Conservation (phyloP, 2,797 vertebrate genomes). For the Gymnothorax reevesii region DNA sequence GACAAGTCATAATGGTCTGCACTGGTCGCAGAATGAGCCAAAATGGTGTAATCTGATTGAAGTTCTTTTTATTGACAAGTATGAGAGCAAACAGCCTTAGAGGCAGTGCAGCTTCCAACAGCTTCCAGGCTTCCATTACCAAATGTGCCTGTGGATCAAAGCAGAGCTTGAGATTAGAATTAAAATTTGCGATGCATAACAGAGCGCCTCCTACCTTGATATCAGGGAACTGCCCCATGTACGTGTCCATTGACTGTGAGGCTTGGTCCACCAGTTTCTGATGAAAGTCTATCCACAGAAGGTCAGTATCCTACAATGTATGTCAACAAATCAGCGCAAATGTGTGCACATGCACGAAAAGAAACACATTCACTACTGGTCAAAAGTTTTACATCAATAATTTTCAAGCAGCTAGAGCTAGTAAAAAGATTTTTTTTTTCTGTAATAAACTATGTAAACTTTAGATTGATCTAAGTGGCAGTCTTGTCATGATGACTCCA, state of each 20-base stretch:
- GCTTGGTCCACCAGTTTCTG: slow-evolving; percentile 89
- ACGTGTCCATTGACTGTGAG: slow-evolving; percentile 82
- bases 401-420: too few species aligned
- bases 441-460: too few species aligned
- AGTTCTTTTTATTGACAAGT: too few species aligned
- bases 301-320: slow-evolving; percentile 84
- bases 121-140: too few species aligned
- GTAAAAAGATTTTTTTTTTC: too few species aligned
- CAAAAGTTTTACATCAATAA: not conserved
- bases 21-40: too few species aligned
- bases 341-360: not conserved
- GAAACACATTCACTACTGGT: not conserved
- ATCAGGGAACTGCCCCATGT: slow-evolving; percentile 91
- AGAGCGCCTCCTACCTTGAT: slow-evolving; percentile 79
- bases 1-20: too few species aligned
- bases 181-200: not conserved
- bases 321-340: slow-evolving; percentile 8
- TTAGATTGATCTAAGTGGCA: too few species aligned
- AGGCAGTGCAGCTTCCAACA: too few species aligned
- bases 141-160: not conserved
- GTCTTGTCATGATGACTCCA: too few species aligned
- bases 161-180: not conserved
- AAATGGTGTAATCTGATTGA: too few species aligned
- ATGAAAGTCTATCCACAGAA: slow-evolving; percentile 91
- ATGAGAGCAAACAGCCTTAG: too few species aligned